phyloP scores from a whole-genome alignment of 2,113 vertebrate species.

The Muntiacus reevesi region DNA sequence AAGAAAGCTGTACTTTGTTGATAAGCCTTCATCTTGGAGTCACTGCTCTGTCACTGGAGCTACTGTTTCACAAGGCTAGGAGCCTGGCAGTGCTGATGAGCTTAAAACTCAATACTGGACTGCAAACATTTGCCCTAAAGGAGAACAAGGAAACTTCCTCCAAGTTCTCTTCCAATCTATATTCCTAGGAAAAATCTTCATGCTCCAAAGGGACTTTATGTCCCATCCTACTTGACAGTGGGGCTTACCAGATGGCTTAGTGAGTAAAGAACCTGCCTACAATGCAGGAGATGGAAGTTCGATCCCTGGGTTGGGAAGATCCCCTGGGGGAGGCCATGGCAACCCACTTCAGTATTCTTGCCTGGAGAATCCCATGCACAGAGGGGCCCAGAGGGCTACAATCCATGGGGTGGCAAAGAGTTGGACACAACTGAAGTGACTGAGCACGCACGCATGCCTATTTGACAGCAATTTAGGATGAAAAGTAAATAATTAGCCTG shows the following conservation, averaged over 20 bases:
- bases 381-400: background rate
- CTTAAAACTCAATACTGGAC: background rate
- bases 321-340: background rate
- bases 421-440: background rate
- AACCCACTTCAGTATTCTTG: background rate
- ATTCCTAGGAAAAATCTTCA: background rate
- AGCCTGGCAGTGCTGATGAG: background rate
- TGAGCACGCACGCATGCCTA: fast-evolving
- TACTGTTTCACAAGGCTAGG: background rate
- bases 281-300: background rate
- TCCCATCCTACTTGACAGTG: background rate
- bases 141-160: background rate
- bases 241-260: background rate
- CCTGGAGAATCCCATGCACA: background rate
- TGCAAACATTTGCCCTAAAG: background rate
- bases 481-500: background rate
- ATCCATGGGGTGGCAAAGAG: background rate
- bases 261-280: background rate
- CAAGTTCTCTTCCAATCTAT: background rate
- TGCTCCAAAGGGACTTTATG: background rate
- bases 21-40: background rate
- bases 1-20: background rate
- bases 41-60: background rate
- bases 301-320: background rate
- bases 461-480: background rate